These are phyloP conservation scores for Cryptus viduatorius DNA, from an alignment of 2,888 invertebrate species.

Conservation along the genomic window DNA sequence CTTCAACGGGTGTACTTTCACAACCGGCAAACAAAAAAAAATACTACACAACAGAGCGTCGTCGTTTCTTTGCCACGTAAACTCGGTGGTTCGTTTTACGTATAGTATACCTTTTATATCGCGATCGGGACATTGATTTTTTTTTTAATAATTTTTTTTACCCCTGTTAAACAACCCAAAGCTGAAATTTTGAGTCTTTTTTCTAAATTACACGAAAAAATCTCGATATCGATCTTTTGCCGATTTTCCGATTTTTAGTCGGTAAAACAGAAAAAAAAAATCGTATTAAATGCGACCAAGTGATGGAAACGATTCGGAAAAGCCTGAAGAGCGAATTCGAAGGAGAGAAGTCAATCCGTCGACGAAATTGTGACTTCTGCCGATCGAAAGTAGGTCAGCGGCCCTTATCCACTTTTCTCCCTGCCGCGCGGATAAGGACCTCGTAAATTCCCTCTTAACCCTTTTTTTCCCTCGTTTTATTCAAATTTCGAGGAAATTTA, in stretches of 20 bases:
- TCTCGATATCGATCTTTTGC: no score
- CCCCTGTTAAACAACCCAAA: no score
- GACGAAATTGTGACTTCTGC: constrained; percentile 13
- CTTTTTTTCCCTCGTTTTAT: neutral
- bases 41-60: constrained; percentile 7
- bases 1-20: constrained; percentile 75
- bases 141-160: neutral
- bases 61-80: neutral
- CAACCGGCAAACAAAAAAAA: constrained; percentile 73
- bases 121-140: no score
- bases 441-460: neutral
- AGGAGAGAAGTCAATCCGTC: constrained; percentile 17
- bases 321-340: neutral
- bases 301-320: neutral
- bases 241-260: no score
- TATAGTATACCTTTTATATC: neutral
- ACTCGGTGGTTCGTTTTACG: neutral
- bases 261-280: no score
- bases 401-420: constrained; percentile 19
- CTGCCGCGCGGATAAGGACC: neutral
- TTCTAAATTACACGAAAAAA: no score
- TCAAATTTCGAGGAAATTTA: no score
- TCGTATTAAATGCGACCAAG: neutral
- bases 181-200: no score
- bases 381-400: constrained; percentile 33